Evolutionary conservation across 2,888 invertebrate species (phyloP).

Genomic region (Alentia gelatinosa): DNA sequence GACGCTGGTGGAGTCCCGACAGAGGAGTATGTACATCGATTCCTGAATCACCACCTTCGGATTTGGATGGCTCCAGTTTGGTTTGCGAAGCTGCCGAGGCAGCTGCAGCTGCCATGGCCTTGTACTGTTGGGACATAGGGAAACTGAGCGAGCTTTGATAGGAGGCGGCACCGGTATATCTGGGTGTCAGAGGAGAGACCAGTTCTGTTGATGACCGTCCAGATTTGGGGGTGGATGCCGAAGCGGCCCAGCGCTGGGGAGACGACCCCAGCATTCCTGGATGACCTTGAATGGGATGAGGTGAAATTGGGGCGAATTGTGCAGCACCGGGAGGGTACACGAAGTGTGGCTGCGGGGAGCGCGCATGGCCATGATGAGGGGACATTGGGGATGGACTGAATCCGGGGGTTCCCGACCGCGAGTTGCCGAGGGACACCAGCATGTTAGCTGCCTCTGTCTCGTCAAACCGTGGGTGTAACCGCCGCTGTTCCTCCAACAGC

Average conservation of each 20-base stretch:
- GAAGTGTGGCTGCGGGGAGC: conserved; percentile 79
- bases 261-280: conserved; percentile 69
- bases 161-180: conserved; percentile 65
- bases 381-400: conserved; percentile 82
- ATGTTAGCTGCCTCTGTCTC: conserved; percentile 98
- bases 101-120: background rate
- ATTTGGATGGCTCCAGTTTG: conserved; percentile 70
- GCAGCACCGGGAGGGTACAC: conserved; percentile 85
- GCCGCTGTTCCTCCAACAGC: conserved; percentile 6
- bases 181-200: conserved; percentile 72
- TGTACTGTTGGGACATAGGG: background rate
- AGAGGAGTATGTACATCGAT: conserved; percentile 72
- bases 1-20: background rate
- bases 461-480: conserved; percentile 82
- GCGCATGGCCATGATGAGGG: conserved; percentile 44
- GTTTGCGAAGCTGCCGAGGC: background rate
- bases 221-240: conserved; percentile 71
- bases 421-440: conserved; percentile 95
- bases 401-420: conserved; percentile 94
- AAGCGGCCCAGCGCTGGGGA: conserved; percentile 73
- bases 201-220: conserved; percentile 76
- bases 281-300: conserved; percentile 74
- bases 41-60: conserved; percentile 72
- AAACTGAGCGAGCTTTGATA: conserved; percentile 58
- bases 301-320: conserved; percentile 92